phyloP scores from a whole-genome alignment of 2,888 invertebrate genomes.

The Trichacis sp. region DNA sequence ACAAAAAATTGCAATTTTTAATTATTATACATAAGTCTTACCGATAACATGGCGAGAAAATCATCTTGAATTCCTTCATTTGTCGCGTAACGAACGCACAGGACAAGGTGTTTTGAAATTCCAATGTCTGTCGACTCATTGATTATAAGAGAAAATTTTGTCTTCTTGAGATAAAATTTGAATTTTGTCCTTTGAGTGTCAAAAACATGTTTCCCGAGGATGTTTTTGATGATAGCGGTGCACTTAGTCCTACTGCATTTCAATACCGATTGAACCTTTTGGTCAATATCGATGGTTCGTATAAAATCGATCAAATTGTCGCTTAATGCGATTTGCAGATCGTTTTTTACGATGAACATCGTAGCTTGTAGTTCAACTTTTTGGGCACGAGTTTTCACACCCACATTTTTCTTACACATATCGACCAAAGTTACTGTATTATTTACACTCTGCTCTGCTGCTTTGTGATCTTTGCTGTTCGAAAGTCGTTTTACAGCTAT shows the following conservation, averaged over 20 bases:
- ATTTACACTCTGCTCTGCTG: too few species aligned
- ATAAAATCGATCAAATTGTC: not conserved
- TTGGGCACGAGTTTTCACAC: too few species aligned
- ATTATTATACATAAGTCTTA: not conserved
- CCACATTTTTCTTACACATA: too few species aligned
- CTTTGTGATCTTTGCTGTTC: too few species aligned
- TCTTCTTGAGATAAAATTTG: not conserved
- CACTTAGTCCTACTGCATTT: slow-evolving; percentile 18
- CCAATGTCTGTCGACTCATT: slow-evolving; percentile 21
- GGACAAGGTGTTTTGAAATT: slow-evolving; percentile 14
- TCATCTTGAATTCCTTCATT: not conserved
- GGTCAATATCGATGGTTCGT: slow-evolving; percentile 4
- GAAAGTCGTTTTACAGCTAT: too few species aligned
- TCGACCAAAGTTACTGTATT: too few species aligned
- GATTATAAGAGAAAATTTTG: slow-evolving; percentile 15
- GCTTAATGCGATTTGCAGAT: not conserved
- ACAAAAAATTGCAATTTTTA: slow-evolving; percentile 4
- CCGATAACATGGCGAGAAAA: slow-evolving; percentile 13
- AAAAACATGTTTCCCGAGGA: slow-evolving; percentile 12
- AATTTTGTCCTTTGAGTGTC: not conserved
- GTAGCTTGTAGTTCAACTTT: too few species aligned
- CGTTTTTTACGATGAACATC: not conserved
- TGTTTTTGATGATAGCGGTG: slow-evolving; percentile 12
- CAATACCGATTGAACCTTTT: slow-evolving; percentile 5
- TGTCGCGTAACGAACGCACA: slow-evolving; percentile 3